phyloP scores from a whole-genome alignment of 2,888 invertebrate genomes.

The Eupithecia inturbata region DNA sequence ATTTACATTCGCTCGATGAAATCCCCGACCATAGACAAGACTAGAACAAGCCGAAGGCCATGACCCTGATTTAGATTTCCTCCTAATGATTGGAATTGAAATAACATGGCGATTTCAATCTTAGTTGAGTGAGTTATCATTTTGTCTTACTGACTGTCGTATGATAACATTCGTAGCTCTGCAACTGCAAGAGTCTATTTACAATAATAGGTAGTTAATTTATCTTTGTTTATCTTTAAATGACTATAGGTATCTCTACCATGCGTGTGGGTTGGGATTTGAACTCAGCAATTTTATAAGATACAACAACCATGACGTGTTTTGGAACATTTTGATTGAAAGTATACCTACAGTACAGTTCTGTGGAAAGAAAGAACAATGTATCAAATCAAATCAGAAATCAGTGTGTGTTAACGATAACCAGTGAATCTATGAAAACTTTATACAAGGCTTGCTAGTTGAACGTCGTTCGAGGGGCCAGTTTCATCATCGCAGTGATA shows the following conservation, averaged over 20 bases:
- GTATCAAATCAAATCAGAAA: not conserved
- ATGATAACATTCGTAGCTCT: not conserved
- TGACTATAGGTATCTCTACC: not conserved
- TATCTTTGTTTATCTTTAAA: not conserved
- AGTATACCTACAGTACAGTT: too few species aligned
- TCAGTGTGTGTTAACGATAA: not conserved
- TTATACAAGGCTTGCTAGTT: not conserved
- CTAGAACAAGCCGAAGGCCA: not conserved
- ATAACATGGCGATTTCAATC: not conserved
- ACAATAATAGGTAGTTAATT: not conserved
- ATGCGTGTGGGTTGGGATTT: not conserved
- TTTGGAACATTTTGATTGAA: not conserved
- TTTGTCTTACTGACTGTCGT: not conserved
- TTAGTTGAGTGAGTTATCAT: not conserved
- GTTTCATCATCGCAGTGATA: not conserved
- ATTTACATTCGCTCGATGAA: constrained; percentile 2
- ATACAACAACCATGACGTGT: not conserved
- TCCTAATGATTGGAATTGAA: not conserved
- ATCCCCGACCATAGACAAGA: constrained; percentile 9
- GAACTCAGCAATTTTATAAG: not conserved
- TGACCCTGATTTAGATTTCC: not conserved
- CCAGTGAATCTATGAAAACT: not conserved
- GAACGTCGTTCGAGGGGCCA: not conserved
- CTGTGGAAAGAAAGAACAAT: not conserved
- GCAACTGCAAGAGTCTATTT: not conserved